Conservation (phyloP, 2,888 invertebrate species). For the Athalia circularis region DNA sequence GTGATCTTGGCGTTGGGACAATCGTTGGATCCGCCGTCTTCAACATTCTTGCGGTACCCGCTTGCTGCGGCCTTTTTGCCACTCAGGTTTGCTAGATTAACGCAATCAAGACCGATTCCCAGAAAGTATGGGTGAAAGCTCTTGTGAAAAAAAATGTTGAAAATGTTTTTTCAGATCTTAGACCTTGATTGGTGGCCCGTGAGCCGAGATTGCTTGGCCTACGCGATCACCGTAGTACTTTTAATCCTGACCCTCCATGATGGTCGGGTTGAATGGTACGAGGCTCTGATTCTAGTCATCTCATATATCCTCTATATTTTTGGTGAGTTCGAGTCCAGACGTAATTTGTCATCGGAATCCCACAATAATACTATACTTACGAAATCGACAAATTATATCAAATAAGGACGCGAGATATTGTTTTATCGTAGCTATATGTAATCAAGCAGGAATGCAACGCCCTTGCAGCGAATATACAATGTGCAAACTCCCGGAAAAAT, state of each 20-base stretch:
- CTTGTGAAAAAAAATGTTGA: too few relatives aligned
- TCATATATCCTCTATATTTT: conserved; percentile 84
- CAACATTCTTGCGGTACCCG: conserved; percentile 86
- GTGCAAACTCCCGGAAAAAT: neutral
- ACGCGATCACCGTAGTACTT: conserved; percentile 82
- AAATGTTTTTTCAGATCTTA: conserved; percentile 75
- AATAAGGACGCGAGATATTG: too few relatives aligned
- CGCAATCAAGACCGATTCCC: neutral
- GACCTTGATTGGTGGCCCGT: conserved; percentile 87
- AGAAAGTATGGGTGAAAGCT: too few relatives aligned
- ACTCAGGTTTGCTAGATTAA: conserved; percentile 46
- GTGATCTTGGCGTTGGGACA: conserved; percentile 86
- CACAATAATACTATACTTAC: too few relatives aligned
- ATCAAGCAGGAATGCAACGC: too few relatives aligned
- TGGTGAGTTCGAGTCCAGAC: conserved; percentile 75
- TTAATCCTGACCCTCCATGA: conserved; percentile 83
- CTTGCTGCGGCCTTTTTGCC: conserved; percentile 80
- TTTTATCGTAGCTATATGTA: too few relatives aligned
- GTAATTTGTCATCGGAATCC: conserved; percentile 15
- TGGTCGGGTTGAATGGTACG: conserved; percentile 85
- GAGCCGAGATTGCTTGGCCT: conserved; percentile 84
- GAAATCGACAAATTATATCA: too few relatives aligned
- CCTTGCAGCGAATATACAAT: neutral
- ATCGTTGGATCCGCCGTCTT: conserved; percentile 88
- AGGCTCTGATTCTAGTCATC: conserved; percentile 82